These are phyloP conservation scores for Acanthopleura granulata DNA, from an alignment of 2,888 invertebrate species.

Conservation along the genomic window DNA sequence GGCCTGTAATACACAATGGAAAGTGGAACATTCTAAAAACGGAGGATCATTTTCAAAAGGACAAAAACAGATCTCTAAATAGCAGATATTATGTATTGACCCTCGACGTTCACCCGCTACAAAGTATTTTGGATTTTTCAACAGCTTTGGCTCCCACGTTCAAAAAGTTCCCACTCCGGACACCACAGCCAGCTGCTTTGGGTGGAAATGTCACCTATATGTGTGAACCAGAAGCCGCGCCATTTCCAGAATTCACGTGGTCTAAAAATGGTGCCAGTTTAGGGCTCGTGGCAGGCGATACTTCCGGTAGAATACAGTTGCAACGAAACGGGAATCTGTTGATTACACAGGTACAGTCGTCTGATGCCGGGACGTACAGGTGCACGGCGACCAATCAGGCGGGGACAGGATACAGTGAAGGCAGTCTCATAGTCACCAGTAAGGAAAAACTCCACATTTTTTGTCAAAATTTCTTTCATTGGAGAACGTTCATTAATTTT, in stretches of 20 bases:
- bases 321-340: constrained; percentile 88
- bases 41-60: too few relatives aligned
- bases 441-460: background rate
- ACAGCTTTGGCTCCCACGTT: constrained; percentile 82
- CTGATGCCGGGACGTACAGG: constrained; percentile 54
- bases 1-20: too few relatives aligned
- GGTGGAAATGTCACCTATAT: constrained; percentile 90
- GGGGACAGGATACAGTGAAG: constrained; percentile 47
- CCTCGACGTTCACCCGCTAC: background rate
- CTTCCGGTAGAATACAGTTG: constrained; percentile 72
- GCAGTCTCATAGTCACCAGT: constrained; percentile 52
- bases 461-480: too few relatives aligned
- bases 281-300: constrained; percentile 31
- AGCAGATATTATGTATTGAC: too few relatives aligned
- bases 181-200: constrained; percentile 88
- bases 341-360: constrained; percentile 73
- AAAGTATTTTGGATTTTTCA: constrained; percentile 9
- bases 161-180: constrained; percentile 87
- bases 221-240: constrained; percentile 95
- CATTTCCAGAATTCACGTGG: constrained; percentile 84
- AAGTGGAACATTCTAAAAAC: too few relatives aligned
- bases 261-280: constrained; percentile 80
- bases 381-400: constrained; percentile 54
- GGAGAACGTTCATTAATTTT: too few relatives aligned
- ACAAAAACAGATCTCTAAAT: too few relatives aligned